phyloP scores from a whole-genome alignment of 2,888 invertebrate genomes.

The Drosophila bunnanda region DNA sequence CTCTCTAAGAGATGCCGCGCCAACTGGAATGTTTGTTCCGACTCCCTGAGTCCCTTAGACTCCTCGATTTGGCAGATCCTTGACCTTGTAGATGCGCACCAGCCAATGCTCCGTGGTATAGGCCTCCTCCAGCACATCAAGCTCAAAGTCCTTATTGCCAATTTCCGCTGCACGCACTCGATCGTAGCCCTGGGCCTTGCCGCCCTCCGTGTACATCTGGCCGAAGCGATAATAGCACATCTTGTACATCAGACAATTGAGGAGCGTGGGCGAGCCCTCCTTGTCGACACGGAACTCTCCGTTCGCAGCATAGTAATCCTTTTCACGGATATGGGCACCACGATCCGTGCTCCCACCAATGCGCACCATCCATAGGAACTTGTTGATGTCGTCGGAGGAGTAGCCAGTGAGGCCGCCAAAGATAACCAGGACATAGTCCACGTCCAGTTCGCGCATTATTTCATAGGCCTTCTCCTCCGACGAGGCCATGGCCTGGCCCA shows the following conservation, averaged over 20 bases:
- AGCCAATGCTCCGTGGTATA: constrained; percentile 99
- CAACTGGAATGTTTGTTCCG: constrained; percentile 14
- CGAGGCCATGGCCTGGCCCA: constrained; percentile 99
- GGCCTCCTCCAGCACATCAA: constrained; percentile 99
- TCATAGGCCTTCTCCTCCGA: constrained; percentile 98
- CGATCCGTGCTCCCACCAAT: constrained; percentile 98
- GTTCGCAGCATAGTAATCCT: constrained; percentile 97
- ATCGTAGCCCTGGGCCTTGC: constrained; percentile 98
- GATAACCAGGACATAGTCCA: constrained; percentile 98
- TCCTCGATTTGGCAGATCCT: constrained; percentile 95
- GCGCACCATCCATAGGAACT: constrained; percentile 99
- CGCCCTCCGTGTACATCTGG: constrained; percentile 96
- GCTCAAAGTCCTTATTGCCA: constrained; percentile 98
- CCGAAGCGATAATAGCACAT: constrained; percentile 99
- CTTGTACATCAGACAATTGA: constrained; percentile 99
- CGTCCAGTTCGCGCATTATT: constrained; percentile 98
- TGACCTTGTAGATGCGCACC: constrained; percentile 98
- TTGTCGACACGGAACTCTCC: constrained; percentile 99
- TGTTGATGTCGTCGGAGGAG: constrained; percentile 99
- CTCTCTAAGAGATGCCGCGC: constrained; percentile 8
- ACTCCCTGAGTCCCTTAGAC: constrained; percentile 85
- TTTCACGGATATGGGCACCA: constrained; percentile 97
- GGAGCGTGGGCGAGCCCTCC: constrained; percentile 94
- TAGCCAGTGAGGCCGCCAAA: constrained; percentile 99
- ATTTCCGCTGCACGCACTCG: constrained; percentile 98